Base-by-base conservation (phyloP, 2,797 vertebrate species). In the Vespertilio murinus region DNA sequence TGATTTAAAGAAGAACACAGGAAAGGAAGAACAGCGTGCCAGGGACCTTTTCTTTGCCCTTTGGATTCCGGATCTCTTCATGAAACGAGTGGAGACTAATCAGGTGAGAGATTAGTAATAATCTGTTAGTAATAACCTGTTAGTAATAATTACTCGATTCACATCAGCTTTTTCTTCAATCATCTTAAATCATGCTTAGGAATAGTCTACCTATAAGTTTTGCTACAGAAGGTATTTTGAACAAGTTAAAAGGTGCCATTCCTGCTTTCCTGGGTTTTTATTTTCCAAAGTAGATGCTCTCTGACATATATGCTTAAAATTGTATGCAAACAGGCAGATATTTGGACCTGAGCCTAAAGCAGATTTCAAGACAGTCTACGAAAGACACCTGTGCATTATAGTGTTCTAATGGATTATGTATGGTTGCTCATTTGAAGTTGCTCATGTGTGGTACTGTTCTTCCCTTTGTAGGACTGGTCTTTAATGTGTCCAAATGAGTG, bases 51-150 rank as follows among this genome's bases (percentile, higher is more conserved):
- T 99, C 98, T 99, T 99, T 7, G 99, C 97, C 1, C 96, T 99
- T 91, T 99, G 99, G 99, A 99, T 99, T 94, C 99, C 99, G 0
- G 99, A 99, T 97, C 98, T 99, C 94, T 99, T 99, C 98, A 99
- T 99, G 99, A 99, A 99, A 96, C 97, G 99, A 14, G 99, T 99
- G 54, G 99, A 99, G 97, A 99, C 97, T 96, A 99, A 99, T 98
- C 97, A 98, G 98, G 99, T 99, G n/a, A 97, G 97, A 49, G 45
- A 54, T 25, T 38, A 47, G 8, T 47, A 61, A n/a, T n/a, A n/a
- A n/a, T 59, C 49, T 78, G 20, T 88, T 90, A 45, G 3, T 80
- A 42, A 54, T 73, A 73, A 54, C 65, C 49, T 78, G 20, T 88
- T 90, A 45, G 3, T 80, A 42, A 54, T 73, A 73, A 54, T 16